Percentiles rank a stretch among this genome's conserved stretches.
phyloP scores from a whole-genome alignment of 2,888 invertebrate genomes.

The Acronicta leporina region DNA sequence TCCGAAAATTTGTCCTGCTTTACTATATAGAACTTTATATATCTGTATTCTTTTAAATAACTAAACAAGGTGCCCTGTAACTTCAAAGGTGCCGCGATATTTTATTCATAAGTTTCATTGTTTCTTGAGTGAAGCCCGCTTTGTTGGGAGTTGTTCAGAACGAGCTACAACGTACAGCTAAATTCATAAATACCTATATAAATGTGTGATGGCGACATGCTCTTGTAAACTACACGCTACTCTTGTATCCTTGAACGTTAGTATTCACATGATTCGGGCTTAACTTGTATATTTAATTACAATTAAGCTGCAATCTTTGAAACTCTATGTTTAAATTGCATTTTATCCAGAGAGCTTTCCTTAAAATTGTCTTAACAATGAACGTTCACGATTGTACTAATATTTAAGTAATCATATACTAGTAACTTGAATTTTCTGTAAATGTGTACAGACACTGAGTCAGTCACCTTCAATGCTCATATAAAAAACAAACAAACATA shows the following conservation, averaged over 20 bases:
- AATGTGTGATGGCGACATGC: conserved; percentile 35
- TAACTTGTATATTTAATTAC: conserved; percentile 22
- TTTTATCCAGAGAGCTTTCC: background rate
- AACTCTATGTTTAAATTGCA: no score
- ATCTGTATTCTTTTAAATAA: conserved; percentile 30
- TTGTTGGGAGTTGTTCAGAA: conserved; percentile 45
- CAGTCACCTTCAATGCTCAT: no score
- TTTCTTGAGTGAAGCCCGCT: conserved; percentile 49
- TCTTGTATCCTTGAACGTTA: conserved; percentile 41
- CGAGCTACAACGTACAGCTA: conserved; percentile 22
- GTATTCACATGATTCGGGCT: conserved; percentile 17
- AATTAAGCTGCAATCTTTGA: background rate
- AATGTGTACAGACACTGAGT: no score
- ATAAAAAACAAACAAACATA: no score
- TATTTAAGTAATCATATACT: no score
- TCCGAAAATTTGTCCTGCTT: conserved; percentile 15
- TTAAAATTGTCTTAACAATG: background rate
- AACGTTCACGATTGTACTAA: no score
- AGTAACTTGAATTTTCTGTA: no score
- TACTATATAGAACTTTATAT: conserved; percentile 20
- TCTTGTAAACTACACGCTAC: conserved; percentile 28
- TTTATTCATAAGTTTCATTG: conserved; percentile 56
- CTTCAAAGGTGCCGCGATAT: conserved; percentile 47
- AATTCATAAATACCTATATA: conserved; percentile 21
- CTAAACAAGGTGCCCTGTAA: conserved; percentile 31